These are phyloP conservation scores for Atrichornis clamosus DNA, from an alignment of 2,113 vertebrate genomes.

Conservation along the genomic window DNA sequence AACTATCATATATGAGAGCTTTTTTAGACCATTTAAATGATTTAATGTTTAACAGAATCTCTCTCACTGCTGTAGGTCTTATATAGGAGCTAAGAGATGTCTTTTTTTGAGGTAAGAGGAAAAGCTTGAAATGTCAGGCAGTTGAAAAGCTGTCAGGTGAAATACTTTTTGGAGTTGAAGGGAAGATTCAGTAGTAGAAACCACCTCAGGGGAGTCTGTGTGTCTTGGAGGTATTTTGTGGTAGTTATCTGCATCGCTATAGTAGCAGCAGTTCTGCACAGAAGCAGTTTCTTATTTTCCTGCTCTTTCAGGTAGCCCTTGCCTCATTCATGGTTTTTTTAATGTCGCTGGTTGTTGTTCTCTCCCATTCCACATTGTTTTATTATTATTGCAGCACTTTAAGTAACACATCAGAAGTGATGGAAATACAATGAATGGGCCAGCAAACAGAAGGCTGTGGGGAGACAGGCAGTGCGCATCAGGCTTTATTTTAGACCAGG, in stretches of 20 bases:
- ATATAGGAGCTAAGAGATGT: neutral
- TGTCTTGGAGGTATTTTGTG: neutral
- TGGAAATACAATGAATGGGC: neutral
- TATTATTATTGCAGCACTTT: neutral
- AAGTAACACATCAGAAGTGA: neutral
- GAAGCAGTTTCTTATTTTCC: neutral
- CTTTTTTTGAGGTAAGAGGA: neutral
- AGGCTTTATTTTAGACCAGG: neutral
- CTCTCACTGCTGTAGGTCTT: neutral
- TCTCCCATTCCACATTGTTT: neutral
- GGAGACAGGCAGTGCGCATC: fast-evolving
- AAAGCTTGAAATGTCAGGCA: neutral
- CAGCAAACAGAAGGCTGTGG: neutral
- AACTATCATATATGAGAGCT: neutral
- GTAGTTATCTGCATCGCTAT: fast-evolving
- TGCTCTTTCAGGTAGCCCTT: neutral
- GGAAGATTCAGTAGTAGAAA: neutral
- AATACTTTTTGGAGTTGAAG: neutral
- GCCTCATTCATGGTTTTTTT: neutral
- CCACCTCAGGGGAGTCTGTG: neutral
- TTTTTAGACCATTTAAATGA: neutral
- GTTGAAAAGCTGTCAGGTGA: neutral
- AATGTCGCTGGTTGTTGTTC: neutral
- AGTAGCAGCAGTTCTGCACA: neutral
- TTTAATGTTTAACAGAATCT: neutral